phyloP scores from a whole-genome alignment of 2,888 invertebrate genomes.

The Herminia tarsipennalis region DNA sequence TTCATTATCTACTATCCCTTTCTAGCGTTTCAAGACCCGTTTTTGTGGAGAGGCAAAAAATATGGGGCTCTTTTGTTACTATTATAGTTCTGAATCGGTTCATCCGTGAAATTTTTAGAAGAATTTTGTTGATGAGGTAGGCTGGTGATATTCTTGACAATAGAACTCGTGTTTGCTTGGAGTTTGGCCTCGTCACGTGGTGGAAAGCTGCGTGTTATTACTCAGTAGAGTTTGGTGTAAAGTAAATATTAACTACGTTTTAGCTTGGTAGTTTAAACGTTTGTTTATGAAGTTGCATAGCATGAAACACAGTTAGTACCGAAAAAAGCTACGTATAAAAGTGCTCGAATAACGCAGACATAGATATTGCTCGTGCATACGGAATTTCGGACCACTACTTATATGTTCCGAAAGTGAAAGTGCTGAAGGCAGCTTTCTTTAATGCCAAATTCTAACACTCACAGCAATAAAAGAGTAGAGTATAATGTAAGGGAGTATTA shows the following conservation, averaged over 20 bases:
- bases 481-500: too few relatives aligned
- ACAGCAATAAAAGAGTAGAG: too few relatives aligned
- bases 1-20: slow-evolving; percentile 1
- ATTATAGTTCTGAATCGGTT: slow-evolving; percentile 23
- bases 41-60: slow-evolving; percentile 20
- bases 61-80: slow-evolving; percentile 28
- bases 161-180: slow-evolving; percentile 6
- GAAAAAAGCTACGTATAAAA: too few relatives aligned
- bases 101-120: slow-evolving; percentile 42
- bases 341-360: too few relatives aligned
- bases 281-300: too few relatives aligned
- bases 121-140: slow-evolving; percentile 26
- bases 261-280: neutral
- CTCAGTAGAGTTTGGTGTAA: neutral
- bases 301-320: too few relatives aligned
- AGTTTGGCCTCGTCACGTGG: neutral
- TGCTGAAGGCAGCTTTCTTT: too few relatives aligned
- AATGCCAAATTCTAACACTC: too few relatives aligned
- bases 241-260: neutral
- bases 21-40: slow-evolving; percentile 48
- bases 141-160: slow-evolving; percentile 15
- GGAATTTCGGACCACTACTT: too few relatives aligned
- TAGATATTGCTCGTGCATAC: too few relatives aligned
- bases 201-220: neutral
- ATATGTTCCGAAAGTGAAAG: too few relatives aligned